Base-by-base conservation (phyloP, 2,113 vertebrate species). In the Cephalopholis sonnerati region DNA sequence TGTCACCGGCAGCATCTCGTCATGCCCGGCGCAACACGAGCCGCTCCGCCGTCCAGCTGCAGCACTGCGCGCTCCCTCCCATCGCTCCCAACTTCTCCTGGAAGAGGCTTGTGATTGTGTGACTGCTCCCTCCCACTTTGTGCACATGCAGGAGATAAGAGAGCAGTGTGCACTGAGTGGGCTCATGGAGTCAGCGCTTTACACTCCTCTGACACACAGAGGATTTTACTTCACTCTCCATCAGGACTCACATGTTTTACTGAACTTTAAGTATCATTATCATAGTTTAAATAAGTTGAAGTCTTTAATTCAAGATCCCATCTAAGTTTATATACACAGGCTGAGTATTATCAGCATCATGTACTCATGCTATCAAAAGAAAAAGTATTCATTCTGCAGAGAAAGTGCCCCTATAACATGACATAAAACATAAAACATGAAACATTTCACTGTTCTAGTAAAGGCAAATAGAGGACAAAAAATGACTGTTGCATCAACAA, bases 81-180 rank as follows among this genome's bases (percentile, higher is more conserved):
- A 74, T 79, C 76, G 78, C 81, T 27, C 71, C 41, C 48, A 66
- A 79, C 64, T 77, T 81, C 80, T 55, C 63, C 76, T 58, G 68
- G 44, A 63, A 48, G 53, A 85, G 50, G 77, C 89, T 79, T 22
- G 64, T 18, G 79, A 83, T 79, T 68, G 91, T 86, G 87, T 4
- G 57, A 15, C 66, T 73, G 78, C 61, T 46, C 74, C 90, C 88
- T 88, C 89, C 89, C 90, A 85, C 85, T 67, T 39, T 12, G 63
- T 61, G 57, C 87, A 69, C 87, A 81, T 13, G 77, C 12, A 22
- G 57, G 29, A 73, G 73, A 76, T 65, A 48, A 58, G 39, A 68
- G 71, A 54, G 58, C 59, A 79, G 54, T 20, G 80, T 17, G 11
- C 25, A 9, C 71, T 16, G 1, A 11, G 41, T 7, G 50, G 58